Evolutionary conservation across 2,888 invertebrate species (phyloP), one percentile per base, ranked within the genome.

Genomic region (Syrphus vitripennis): DNA sequence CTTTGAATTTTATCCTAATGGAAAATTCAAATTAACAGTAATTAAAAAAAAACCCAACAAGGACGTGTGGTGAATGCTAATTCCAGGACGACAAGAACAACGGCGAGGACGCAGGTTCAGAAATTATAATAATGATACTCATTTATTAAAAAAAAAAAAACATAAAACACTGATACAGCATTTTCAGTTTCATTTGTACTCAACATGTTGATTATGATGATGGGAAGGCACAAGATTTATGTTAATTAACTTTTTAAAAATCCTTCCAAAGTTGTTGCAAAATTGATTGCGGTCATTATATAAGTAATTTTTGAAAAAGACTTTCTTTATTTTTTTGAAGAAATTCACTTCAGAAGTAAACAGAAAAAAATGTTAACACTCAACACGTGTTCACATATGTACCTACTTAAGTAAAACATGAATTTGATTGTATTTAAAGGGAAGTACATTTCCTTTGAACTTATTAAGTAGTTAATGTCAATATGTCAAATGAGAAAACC

Each of bases 21-120:
- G 31, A 69, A 75, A 80, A 69, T 80, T 69, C 50, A 61, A 59
- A 61, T 75, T 48, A 31, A 67, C 42, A 31, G 37, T 48, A 45
- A 67, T 21, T 59, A 67, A 31, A 50, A 53, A 9, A 67, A 31
- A 50, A 53, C 4, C 19, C 12, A 61, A 29, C 50, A 19, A 53
- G 29, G 34, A 57, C 72, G 42, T 61, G 50, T 48, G 72, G 37
- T 6, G 24, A 12, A 29, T 50, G 61, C 12, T 42, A 42, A 63
- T 63, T 63, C 4, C 26, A 63, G 42, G 9, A 63, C 26, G 12
- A 59, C 5, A 21, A 59, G 1, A 7, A 37, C 6, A 12, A 16
- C 34, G 12, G 21, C 21, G 3, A 34, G 6, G 14, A 21, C 6
- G 21, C 24, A 50, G 7, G 7, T 26, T 50, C 14, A 7, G n/a